Evolutionary conservation across 2,113 vertebrate genomes (phyloP).

Genomic region (Heterotilapia buettikoferi): DNA sequence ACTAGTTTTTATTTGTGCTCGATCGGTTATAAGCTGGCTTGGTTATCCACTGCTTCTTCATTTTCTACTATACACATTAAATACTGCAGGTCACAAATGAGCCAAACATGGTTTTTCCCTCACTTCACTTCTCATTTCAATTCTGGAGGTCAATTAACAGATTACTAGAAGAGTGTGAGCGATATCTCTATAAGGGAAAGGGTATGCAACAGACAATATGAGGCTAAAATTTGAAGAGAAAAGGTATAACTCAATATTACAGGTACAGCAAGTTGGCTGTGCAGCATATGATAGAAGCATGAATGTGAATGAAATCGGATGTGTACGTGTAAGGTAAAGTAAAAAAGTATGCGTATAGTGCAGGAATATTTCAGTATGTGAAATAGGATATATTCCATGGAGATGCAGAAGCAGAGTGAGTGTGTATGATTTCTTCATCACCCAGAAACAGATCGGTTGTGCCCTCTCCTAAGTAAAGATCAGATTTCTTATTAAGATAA

Average conservation of each 20-base stretch:
- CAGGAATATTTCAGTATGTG: background rate
- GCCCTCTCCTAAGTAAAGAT: background rate
- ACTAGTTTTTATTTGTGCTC: background rate
- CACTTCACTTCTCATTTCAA: background rate
- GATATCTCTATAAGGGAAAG: background rate
- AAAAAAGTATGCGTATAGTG: background rate
- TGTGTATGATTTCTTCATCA: conserved; percentile 1
- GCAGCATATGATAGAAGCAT: background rate
- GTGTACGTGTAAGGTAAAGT: background rate
- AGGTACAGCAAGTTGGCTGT: background rate
- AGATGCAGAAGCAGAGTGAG: background rate
- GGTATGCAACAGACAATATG: background rate
- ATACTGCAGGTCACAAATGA: background rate
- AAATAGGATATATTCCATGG: background rate
- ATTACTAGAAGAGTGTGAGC: background rate
- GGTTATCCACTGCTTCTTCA: background rate
- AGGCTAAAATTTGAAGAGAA: background rate
- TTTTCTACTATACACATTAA: background rate
- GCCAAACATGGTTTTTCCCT: background rate
- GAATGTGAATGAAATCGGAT: background rate
- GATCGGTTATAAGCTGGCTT: background rate
- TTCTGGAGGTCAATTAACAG: background rate
- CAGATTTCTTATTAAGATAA: background rate
- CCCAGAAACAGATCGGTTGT: background rate
- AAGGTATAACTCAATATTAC: conserved; percentile 34